Conservation (phyloP, 2,888 invertebrate species). For the Tolmerus cingulatus region DNA sequence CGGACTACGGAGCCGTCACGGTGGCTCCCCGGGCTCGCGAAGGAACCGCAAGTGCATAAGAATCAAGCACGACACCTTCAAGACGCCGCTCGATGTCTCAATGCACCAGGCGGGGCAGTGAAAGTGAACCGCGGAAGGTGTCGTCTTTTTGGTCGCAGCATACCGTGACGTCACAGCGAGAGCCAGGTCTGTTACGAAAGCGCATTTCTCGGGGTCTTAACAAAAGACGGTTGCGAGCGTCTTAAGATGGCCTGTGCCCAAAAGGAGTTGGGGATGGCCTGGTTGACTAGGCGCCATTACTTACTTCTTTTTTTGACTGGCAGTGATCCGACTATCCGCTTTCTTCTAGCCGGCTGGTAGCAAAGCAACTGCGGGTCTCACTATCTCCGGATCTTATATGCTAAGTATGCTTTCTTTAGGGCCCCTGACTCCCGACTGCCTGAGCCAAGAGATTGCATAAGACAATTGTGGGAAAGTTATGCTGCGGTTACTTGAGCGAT, state of each 20-base stretch:
- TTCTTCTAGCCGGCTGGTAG: neutral
- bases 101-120: neutral
- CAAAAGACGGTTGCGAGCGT: too few species aligned
- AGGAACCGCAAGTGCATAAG: neutral
- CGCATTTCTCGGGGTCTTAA: neutral
- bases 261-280: too few species aligned
- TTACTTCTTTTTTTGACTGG: neutral
- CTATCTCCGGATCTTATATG: neutral
- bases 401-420: neutral
- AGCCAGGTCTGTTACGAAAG: neutral
- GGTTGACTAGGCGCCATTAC: neutral
- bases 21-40: neutral
- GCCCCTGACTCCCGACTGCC: neutral
- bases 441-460: neutral
- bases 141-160: neutral
- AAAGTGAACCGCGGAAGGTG: neutral
- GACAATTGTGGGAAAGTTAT: neutral
- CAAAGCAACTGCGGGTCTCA: neutral
- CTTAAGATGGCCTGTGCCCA: too few species aligned
- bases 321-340: neutral
- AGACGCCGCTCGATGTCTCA: neutral
- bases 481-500: neutral
- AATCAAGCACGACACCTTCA: neutral
- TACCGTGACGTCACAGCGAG: neutral
- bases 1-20: neutral